Base-by-base conservation (phyloP, 2,888 invertebrate genomes). In the Danaus chrysippus region DNA sequence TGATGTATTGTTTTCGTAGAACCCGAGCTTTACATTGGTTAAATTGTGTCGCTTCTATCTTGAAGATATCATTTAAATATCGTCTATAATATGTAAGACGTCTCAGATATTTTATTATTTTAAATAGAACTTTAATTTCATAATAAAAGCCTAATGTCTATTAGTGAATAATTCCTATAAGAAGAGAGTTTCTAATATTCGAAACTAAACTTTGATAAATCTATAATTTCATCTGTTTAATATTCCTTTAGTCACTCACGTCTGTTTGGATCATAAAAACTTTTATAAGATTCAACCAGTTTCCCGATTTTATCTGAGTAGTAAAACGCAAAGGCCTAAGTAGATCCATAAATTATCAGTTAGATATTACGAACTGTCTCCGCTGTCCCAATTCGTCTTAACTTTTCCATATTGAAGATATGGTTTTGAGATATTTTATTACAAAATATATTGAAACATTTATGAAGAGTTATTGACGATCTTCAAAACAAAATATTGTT, bases 231-330 rank as follows among this genome's bases (percentile, higher is more conserved):
- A 64, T 66, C 59, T 67, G 62, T 64, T 63, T 66, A 67, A 68
- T 63, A 62, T 63, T 65, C 62, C 55, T 58, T 60, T 62, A 60
- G 62, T 63, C 56, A 54, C 42, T 56, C 56, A 65, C 68, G 68
- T 63, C 67, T 61, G 62, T 60, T 46, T 63, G 34, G 53, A 61
- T 73, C 75, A 72, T 80, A 78, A 79, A 78, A 74, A 75, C 64
- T 71, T 71, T 68, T 67, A 63, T 73, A 73, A 71, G 75, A 68
- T 68, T 65, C 64, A 61, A 71, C 71, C 71, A 66, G 74, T 76
- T 75, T 63, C 42, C 67, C 70, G 72, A 75, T 76, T 71, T 74
- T 75, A 77, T 77, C 74, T 69, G 59, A 68, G 58, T 73, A 71
- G 74, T 64, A 57, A 61, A 64, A 62, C 46, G 58, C 54, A 17